Conservation (phyloP, 2,113 vertebrate species). For the Zapus hudsonius region DNA sequence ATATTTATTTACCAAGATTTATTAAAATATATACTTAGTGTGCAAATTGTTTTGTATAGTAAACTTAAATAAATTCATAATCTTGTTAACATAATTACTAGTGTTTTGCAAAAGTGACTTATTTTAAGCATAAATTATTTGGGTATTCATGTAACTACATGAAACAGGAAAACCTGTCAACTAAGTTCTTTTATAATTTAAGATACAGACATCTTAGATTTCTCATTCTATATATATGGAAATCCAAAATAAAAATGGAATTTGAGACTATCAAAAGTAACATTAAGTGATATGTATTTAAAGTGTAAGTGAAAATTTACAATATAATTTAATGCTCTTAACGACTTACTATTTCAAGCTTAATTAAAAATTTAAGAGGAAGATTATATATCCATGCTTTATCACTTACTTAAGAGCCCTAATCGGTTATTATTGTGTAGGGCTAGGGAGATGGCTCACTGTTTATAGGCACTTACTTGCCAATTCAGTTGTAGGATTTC, state of each 20-base stretch:
- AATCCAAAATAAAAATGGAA: background rate
- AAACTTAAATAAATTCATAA: background rate
- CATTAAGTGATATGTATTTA: background rate
- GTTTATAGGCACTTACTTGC: too few relatives aligned
- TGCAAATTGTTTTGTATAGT: too few relatives aligned
- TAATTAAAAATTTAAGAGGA: too few relatives aligned
- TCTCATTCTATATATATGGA: background rate
- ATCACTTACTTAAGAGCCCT: background rate
- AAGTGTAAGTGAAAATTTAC: background rate
- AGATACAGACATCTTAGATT: background rate
- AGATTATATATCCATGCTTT: too few relatives aligned
- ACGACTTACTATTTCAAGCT: too few relatives aligned
- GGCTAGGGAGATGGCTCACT: too few relatives aligned
- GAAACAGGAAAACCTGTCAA: background rate
- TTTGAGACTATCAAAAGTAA: background rate
- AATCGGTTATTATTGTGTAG: too few relatives aligned
- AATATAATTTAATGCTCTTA: background rate
- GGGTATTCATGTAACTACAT: background rate
- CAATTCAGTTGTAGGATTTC: background rate
- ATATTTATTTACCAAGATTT: background rate
- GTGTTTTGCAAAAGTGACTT: background rate
- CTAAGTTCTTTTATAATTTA: background rate
- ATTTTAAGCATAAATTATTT: background rate
- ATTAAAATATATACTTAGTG: background rate
- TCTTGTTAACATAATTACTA: background rate